A percentile compares a stretch with the other conserved stretches of the same genome.
Conservation (phyloP, 1,140 invertebrate species). For the Protaetia brevitarsis region DNA sequence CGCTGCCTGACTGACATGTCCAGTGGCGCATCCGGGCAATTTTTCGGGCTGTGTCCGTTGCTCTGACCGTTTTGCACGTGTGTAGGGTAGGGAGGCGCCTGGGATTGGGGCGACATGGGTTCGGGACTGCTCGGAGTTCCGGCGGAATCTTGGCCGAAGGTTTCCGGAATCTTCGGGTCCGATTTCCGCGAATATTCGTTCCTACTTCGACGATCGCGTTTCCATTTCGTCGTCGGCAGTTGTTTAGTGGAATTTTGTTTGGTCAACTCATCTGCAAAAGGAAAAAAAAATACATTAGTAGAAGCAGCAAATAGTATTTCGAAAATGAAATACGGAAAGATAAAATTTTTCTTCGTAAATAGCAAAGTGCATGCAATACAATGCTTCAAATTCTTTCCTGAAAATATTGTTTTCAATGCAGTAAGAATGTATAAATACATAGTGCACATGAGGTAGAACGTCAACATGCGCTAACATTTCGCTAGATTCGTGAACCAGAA, state of each 20-base stretch:
- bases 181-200: slow-evolving; percentile 48
- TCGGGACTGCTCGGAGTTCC: slow-evolving; percentile 28
- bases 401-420: too few species aligned
- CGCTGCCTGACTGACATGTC: slow-evolving; percentile 55
- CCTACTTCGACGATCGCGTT: slow-evolving; percentile 56
- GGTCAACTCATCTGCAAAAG: slow-evolving; percentile 35
- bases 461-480: too few species aligned
- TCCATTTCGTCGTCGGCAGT: slow-evolving; percentile 62
- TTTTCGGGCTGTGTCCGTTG: slow-evolving; percentile 46
- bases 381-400: too few species aligned
- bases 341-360: too few species aligned
- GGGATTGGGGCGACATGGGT: neutral
- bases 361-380: too few species aligned
- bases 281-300: neutral
- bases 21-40: slow-evolving; percentile 50
- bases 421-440: too few species aligned
- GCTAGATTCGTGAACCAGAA: too few species aligned
- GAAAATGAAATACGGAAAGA: too few species aligned
- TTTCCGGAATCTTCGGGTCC: slow-evolving; percentile 43
- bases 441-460: too few species aligned
- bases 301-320: neutral
- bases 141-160: slow-evolving; percentile 29
- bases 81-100: slow-evolving; percentile 29
- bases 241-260: slow-evolving; percentile 54
- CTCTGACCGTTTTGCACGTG: slow-evolving; percentile 33